phyloP scores from a whole-genome alignment of 2,797 vertebrate species.

The Coendou prehensilis region DNA sequence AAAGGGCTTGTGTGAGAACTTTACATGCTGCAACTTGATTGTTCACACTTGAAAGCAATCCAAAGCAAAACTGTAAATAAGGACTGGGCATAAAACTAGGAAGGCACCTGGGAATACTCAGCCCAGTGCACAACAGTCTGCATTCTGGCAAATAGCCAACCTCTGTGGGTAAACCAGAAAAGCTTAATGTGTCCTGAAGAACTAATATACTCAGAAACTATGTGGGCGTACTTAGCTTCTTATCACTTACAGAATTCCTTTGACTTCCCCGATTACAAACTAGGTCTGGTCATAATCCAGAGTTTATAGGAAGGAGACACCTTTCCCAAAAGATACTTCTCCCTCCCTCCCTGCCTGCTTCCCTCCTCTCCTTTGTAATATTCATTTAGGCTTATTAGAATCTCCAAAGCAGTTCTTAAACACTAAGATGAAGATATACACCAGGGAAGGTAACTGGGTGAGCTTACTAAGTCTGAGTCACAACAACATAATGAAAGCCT shows the following conservation, averaged over 20 bases:
- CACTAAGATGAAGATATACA: constrained; percentile 60
- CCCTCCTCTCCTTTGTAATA: constrained; percentile 25
- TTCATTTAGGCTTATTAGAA: constrained; percentile 43
- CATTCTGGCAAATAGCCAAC: constrained; percentile 88
- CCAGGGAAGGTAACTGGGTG: constrained; percentile 73
- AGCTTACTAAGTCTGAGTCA: constrained; percentile 82
- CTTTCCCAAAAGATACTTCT: constrained; percentile 36
- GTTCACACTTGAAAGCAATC: constrained; percentile 90
- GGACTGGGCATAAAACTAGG: constrained; percentile 87
- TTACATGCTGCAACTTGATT: constrained; percentile 83
- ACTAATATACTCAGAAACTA: constrained; percentile 84
- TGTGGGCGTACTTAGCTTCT: constrained; percentile 85
- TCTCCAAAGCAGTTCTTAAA: constrained; percentile 39
- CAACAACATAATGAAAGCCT: constrained; percentile 76
- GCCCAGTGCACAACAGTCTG: constrained; percentile 84
- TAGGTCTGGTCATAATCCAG: constrained; percentile 72
- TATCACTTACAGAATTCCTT: constrained; percentile 84
- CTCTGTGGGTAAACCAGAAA: constrained; percentile 86
- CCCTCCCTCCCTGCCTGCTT: background rate
- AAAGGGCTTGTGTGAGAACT: constrained; percentile 81
- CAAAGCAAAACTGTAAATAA: constrained; percentile 90
- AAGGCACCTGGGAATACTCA: constrained; percentile 91
- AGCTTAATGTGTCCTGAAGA: constrained; percentile 84
- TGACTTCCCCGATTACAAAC: constrained; percentile 85
- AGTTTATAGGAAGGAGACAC: constrained; percentile 58